Evolutionary conservation across 2,797 vertebrate species (phyloP), one percentile per base, ranked within the genome.

Genomic region (Paratrypauchen microcephalus): DNA sequence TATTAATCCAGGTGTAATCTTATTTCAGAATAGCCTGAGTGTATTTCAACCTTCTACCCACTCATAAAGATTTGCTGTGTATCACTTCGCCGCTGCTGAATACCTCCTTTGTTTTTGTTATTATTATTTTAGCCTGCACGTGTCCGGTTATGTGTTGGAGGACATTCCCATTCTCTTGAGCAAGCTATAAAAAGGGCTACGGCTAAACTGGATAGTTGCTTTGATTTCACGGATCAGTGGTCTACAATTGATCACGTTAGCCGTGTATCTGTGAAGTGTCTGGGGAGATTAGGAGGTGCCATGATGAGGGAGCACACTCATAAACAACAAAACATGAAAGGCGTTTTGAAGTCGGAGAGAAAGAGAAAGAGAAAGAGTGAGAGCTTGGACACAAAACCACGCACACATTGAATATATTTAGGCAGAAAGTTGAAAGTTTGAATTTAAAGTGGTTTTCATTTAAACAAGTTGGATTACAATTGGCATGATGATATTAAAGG

Each of bases 161-260:
- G 83, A 41, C 30, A 54, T 47, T 59, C 58, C 70, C 72, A 70
- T 66, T 71, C 66, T 73, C 45, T 55, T 68, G 66, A 65, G 69
- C 45, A 54, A 66, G 74, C 74, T 1, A 57, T 74, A 70, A 36
- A 66, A 74, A 59, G 28, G 39, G 68, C 39, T 59, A 60, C 11
- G 63, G 69, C 77, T 76, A 74, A 80, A 84, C 69, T 68, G 30
- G 81, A 72, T 56, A 65, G 81, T 72, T 56, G 65, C 85, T 89
- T 91, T 89, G 87, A 88, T 88, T 88, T 89, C 74, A 85, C 30
- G 82, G 86, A 87, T 91, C 89, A 87, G 79, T 88, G 78, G 73
- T 69, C 82, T 54, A 41, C 71, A 77, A 85, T 82, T 85, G 86
- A 86, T 88, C 80, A 83, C 66, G 70, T 64, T 63, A 59, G 62